Conservation (phyloP, 2,113 vertebrate species). For the Acrocephalus kingi region DNA sequence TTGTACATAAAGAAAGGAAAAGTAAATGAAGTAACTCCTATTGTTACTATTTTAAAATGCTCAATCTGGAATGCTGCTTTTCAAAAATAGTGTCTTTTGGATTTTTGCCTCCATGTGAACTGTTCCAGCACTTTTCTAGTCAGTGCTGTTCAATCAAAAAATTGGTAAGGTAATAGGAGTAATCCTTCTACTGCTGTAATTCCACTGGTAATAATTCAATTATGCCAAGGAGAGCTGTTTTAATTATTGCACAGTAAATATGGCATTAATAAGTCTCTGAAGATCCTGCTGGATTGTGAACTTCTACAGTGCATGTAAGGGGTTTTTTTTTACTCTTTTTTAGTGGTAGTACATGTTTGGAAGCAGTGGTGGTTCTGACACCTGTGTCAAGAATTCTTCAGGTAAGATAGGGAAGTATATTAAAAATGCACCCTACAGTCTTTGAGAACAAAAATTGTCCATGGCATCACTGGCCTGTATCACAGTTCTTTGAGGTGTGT, state of each 20-base stretch:
- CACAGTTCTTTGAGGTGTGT: background rate
- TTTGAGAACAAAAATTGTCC: background rate
- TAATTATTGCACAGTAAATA: background rate
- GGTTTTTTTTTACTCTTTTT: accelerated
- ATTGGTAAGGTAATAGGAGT: background rate
- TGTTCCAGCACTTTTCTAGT: background rate
- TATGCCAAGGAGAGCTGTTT: background rate
- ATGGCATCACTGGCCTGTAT: background rate
- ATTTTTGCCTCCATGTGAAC: background rate
- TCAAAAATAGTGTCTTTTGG: background rate
- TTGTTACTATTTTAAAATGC: constrained; percentile 24
- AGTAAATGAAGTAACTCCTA: constrained; percentile 25
- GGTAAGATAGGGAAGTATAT: background rate
- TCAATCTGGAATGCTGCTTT: background rate
- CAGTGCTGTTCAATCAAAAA: background rate
- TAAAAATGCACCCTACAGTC: background rate
- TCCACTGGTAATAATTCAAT: background rate
- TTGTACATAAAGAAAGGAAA: constrained; percentile 47
- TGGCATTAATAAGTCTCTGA: background rate
- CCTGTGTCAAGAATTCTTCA: background rate
- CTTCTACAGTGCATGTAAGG: background rate
- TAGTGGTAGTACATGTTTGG: background rate
- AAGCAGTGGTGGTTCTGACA: background rate
- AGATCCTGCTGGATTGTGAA: background rate
- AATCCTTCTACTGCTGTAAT: background rate